Evolutionary conservation across 1,140 invertebrate species (phyloP).

Genomic region (Conopomorpha cramerella): DNA sequence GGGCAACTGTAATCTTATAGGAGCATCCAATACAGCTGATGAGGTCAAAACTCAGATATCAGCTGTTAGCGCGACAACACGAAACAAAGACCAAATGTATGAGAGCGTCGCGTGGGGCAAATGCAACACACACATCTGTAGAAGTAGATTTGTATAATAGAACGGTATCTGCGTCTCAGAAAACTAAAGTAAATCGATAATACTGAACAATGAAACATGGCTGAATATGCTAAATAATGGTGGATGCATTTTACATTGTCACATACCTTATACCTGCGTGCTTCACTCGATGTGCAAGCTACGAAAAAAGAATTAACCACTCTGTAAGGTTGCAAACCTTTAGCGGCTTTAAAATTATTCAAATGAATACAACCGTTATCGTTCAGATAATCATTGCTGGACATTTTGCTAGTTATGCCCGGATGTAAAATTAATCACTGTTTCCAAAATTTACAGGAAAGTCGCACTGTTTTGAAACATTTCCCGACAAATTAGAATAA

Average conservation of each 20-base stretch:
- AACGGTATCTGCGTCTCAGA: no score
- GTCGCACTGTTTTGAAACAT: constrained; percentile 3
- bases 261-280: constrained; percentile 72
- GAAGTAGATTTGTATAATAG: no score
- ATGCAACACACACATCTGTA: no score
- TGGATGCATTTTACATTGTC: no score
- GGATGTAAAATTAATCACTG: constrained; percentile 8
- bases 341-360: constrained; percentile 75
- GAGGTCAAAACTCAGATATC: constrained; percentile 43
- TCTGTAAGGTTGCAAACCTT: constrained; percentile 75
- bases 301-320: constrained; percentile 79
- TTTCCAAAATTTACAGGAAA: constrained; percentile 10
- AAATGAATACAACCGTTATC: constrained; percentile 77
- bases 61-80: constrained; percentile 50
- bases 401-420: constrained; percentile 18
- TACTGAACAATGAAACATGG: no score
- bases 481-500: not conserved
- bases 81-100: no score
- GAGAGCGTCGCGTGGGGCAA: no score
- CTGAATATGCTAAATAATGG: no score
- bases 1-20: no score
- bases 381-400: constrained; percentile 62
- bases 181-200: no score
- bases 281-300: constrained; percentile 70
- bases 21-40: no score